Evolutionary conservation across 2,888 invertebrate genomes (phyloP), one percentile per base, ranked within the genome.

Genomic region (Metalampra italica): DNA sequence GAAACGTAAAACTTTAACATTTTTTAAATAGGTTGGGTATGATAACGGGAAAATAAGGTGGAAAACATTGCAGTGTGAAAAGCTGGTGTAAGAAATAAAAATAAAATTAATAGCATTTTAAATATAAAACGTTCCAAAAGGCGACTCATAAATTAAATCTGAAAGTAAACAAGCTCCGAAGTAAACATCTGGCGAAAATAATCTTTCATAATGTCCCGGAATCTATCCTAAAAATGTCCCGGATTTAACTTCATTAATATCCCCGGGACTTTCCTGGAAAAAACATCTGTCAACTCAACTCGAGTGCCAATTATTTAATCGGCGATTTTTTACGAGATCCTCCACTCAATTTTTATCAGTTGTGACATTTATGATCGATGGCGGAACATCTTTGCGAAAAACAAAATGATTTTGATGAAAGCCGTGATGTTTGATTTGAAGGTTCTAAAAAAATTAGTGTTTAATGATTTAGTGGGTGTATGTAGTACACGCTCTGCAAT

Each of bases 251-350:
- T 51, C 65, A 64, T 65, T 60, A 60, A 62, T 65, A 65, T 60
- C 56, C 55, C 49, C 50, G 44, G 54, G 50, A 59, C 54, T 59
- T 64, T 64, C 57, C 59, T 56, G 47, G 46, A 41, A 46, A 47
- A 51, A 52, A 53, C 64, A 65, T 66, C 65, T 59, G 64, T 64
- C 67, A 64, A 66, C 54, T 57, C 57, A 62, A 53, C 57, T 54
- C 53, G 50, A 53, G 47, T 54, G 39, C 54, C 58, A 63, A 62
- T 67, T 64, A 61, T 67, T 61, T 66, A 62, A 66, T 62, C 61
- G 62, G 58, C 61, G 56, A 52, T 62, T 64, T 59, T 55, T 55
- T 58, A 61, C 65, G 60, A 62, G 65, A 58, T 51, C 53, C 57
- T 58, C 49, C 51, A 49, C 53, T 53, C 49, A 46, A 51, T 56